Evolutionary conservation across 1,140 invertebrate species (phyloP).

Genomic region (Ephestia elutella): DNA sequence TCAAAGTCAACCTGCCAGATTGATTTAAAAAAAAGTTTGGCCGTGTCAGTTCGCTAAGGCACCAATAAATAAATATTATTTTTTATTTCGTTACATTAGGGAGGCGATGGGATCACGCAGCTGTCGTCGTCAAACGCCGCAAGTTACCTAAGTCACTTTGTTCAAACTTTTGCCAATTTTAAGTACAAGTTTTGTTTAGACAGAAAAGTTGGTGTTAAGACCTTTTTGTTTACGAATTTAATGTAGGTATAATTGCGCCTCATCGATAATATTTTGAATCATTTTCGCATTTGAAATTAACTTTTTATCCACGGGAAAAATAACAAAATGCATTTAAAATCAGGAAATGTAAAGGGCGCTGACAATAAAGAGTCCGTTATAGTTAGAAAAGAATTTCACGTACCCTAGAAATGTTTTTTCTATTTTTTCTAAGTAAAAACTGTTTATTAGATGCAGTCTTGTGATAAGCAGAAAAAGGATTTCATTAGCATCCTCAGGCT

Average conservation of each 20-base stretch:
- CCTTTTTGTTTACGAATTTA: slow-evolving; percentile 38
- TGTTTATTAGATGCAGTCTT: no score
- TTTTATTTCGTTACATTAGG: slow-evolving; percentile 50
- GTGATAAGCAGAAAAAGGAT: no score
- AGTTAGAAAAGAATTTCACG: no score
- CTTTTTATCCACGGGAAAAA: background rate
- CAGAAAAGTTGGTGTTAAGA: slow-evolving; percentile 45
- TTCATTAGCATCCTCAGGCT: no score
- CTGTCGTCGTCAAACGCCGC: slow-evolving; percentile 50
- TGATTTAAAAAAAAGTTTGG: slow-evolving; percentile 20
- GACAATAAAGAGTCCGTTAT: no score
- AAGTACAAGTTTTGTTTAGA: slow-evolving; percentile 53
- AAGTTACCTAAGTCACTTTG: slow-evolving; percentile 57
- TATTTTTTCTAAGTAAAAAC: no score
- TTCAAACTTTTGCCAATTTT: slow-evolving; percentile 64
- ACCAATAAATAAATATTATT: slow-evolving; percentile 38
- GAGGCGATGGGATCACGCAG: slow-evolving; percentile 58
- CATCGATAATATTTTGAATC: slow-evolving; percentile 25
- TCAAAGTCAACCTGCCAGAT: slow-evolving; percentile 14
- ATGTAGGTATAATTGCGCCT: slow-evolving; percentile 37
- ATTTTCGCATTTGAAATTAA: background rate
- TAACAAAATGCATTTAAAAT: no score
- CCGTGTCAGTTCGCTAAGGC: slow-evolving; percentile 22
- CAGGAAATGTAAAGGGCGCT: no score
- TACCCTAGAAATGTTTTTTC: no score